Evolutionary conservation across 2,888 invertebrate species (phyloP), one percentile per base, ranked within the genome.

Genomic region (Dryadula phaetusa): DNA sequence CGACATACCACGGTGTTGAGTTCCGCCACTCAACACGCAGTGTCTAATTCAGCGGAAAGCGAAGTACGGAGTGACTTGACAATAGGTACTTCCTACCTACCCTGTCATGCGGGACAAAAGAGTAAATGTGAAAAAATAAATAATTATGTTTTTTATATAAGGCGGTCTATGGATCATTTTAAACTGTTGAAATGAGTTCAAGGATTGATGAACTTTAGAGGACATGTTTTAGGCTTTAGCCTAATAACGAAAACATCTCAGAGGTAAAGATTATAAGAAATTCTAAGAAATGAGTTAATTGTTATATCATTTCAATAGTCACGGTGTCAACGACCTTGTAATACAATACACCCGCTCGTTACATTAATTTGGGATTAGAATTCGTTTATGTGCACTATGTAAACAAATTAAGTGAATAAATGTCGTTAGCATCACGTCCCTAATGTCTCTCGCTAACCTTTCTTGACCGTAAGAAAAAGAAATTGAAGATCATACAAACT

Each of bases 401-500:
- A 53, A 53, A 53, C 42, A 63, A 63, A 47, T 61, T 47, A 22
- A 47, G 6, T 28, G 22, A 61, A 53, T 28, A 14, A 52, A 32
- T 53, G 32, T 32, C 44, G 6, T 44, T 42, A 18, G 3, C 14
- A 42, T 53, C 42, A 53, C 44, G 42, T 14, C 42, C 32, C 28
- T 46, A 16, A 40, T 62, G 16, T 20, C 16, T 16, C 52, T 10
- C 16, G 10, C 16, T 28, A 49, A 47, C 62, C 49, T 49, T 37
- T 62, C 22, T 47, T 47, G 22, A 22, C 47, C 46, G 32, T n/a
- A 25, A 3, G n/a, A n/a, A 10, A 10, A 16, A 49, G 8, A 47
- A 7, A n/a, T 47, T 47, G 25, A 47, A 47, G 14, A 25, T n/a
- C 14, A 25, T 47, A 25, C 6, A 22, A 32, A n/a, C 3, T 25